These are phyloP conservation scores for Agonopterix subpropinquella DNA, from an alignment of 2,888 invertebrate species.

Conservation along the genomic window DNA sequence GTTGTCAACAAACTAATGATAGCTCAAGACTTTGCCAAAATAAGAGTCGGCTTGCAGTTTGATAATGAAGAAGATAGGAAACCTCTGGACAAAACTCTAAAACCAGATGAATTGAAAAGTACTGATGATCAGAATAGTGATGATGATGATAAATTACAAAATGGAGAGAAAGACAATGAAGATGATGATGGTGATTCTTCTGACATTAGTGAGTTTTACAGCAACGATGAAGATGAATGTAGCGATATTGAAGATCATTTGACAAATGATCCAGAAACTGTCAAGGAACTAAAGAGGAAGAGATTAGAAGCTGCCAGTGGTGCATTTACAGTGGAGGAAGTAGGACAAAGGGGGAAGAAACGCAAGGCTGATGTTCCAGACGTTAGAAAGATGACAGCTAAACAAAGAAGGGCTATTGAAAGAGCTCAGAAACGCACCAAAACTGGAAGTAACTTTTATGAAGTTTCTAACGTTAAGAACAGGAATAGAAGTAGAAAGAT, in stretches of 20 bases:
- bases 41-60: slow-evolving; percentile 83
- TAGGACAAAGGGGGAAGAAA: slow-evolving; percentile 54
- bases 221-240: slow-evolving; percentile 77
- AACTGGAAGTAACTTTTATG: slow-evolving; percentile 92
- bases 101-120: slow-evolving; percentile 54
- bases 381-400: slow-evolving; percentile 81
- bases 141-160: slow-evolving; percentile 37
- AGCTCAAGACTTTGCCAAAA: slow-evolving; percentile 89
- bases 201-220: slow-evolving; percentile 80
- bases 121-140: slow-evolving; percentile 60
- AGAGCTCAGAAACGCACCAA: slow-evolving; percentile 86
- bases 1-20: slow-evolving; percentile 68
- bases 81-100: slow-evolving; percentile 69
- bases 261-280: slow-evolving; percentile 60
- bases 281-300: slow-evolving; percentile 61
- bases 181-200: slow-evolving; percentile 75
- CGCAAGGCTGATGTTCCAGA: slow-evolving; percentile 30
- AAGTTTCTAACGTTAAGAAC: slow-evolving; percentile 92
- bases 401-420: slow-evolving; percentile 84
- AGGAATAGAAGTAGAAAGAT: slow-evolving; percentile 84
- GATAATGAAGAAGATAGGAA: slow-evolving; percentile 79
- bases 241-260: slow-evolving; percentile 70
- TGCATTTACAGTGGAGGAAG: slow-evolving; percentile 70
- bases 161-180: slow-evolving; percentile 29
- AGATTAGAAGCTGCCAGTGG: slow-evolving; percentile 72